These are phyloP conservation scores for Perizoma flavofasciatum DNA, from an alignment of 2,888 invertebrate genomes.

Conservation along the genomic window DNA sequence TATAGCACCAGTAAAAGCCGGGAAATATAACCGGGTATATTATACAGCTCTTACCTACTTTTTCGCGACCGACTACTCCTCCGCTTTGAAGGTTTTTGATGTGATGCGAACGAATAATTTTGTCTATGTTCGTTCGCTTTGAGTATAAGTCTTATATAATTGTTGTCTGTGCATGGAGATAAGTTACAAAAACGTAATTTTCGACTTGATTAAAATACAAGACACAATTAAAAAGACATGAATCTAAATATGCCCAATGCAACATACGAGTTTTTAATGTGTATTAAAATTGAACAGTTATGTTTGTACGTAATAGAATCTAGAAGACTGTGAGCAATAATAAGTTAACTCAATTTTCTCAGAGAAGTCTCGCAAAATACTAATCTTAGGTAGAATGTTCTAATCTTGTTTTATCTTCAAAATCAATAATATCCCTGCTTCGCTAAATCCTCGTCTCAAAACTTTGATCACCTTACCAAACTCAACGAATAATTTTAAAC, in stretches of 20 bases:
- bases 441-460: slow-evolving; percentile 22
- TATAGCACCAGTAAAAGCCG: slow-evolving; percentile 4
- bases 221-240: too few species aligned
- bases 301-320: too few species aligned
- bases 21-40: slow-evolving; percentile 19
- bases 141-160: slow-evolving; percentile 14
- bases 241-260: too few species aligned
- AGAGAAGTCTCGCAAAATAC: slow-evolving; percentile 3
- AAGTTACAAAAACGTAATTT: neutral
- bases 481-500: slow-evolving; percentile 26
- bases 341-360: neutral
- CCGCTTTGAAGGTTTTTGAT: slow-evolving; percentile 29
- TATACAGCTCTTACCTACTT: slow-evolving; percentile 35
- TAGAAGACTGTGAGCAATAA: too few species aligned
- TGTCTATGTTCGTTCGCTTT: slow-evolving; percentile 11
- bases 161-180: slow-evolving; percentile 5
- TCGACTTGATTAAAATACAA: too few species aligned
- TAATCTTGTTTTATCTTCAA: slow-evolving; percentile 21
- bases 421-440: slow-evolving; percentile 21
- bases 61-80: slow-evolving; percentile 22
- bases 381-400: slow-evolving; percentile 3
- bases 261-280: too few species aligned
- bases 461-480: slow-evolving; percentile 23
- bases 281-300: too few species aligned
- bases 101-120: slow-evolving; percentile 24